A percentile compares a stretch with the other conserved stretches of the same genome.
These are phyloP conservation scores for Norana najaformis DNA, from an alignment of 2,888 invertebrate genomes.

Conservation along the genomic window DNA sequence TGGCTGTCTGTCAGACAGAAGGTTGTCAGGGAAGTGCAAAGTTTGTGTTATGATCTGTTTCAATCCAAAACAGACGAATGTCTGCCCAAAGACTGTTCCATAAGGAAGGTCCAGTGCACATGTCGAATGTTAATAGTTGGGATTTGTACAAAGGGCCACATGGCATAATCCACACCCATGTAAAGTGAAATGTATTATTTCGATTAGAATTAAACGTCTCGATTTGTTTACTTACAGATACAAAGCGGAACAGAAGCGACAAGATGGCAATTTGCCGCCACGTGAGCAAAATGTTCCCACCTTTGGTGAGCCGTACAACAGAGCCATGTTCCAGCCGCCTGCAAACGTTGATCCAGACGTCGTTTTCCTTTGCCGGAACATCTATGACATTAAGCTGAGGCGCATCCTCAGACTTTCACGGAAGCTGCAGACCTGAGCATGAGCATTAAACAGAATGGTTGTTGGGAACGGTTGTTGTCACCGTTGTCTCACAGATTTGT, in stretches of 20 bases:
- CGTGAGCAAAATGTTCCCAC: conserved; percentile 76
- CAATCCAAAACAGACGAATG: background rate
- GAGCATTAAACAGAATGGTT: background rate
- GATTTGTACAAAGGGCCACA: background rate
- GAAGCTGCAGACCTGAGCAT: conserved; percentile 18
- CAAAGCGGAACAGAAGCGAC: conserved; percentile 79
- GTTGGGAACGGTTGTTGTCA: background rate
- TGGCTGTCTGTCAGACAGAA: background rate
- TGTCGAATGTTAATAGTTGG: no score
- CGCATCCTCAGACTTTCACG: conserved; percentile 65
- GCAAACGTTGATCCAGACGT: conserved; percentile 76
- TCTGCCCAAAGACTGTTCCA: no score
- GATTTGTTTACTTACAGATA: conserved; percentile 70
- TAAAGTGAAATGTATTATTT: background rate
- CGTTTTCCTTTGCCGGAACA: conserved; percentile 89
- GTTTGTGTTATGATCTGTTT: background rate
- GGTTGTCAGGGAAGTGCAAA: background rate
- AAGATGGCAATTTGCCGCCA: conserved; percentile 74
- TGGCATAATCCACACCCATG: background rate
- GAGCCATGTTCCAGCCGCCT: conserved; percentile 52
- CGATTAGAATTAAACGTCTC: background rate
- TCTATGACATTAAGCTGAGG: conserved; percentile 91
- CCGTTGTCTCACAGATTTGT: conserved; percentile 13
- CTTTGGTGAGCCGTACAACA: background rate
- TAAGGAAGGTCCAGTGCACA: no score